Evolutionary conservation across 1,140 invertebrate genomes (phyloP), one percentile per base, ranked within the genome.

Genomic region (Hydropsyche tenuis): DNA sequence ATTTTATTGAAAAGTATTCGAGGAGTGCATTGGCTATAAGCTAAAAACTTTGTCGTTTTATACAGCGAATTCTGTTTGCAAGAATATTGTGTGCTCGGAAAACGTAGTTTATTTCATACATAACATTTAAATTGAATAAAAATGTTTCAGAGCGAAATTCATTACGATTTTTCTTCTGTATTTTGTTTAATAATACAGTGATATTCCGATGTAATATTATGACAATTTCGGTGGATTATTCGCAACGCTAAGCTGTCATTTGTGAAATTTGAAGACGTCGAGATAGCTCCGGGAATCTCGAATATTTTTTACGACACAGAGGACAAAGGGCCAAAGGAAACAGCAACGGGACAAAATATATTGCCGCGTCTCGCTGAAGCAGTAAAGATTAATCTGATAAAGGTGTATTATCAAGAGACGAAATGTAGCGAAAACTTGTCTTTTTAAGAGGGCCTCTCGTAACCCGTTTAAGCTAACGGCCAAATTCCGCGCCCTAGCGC

Each of bases 371-470:
- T 68, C 30, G 3, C 48, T 43, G 64, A 53, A 60, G 75, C 69
- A 74, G 71, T 77, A 77, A 77, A 77, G 75, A 77, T 77, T 60
- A 77, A 77, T 77, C 75, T 72, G 75, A 77, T 77, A 77, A 74
- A 73, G 66, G 73, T 77, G 70, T 76, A 73, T 76, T 73, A 76
- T 76, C 72, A 65, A 43, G 75, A 73, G 53, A 69, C 45, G 62
- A 73, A 53, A 69, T 73, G 74, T 76, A 66, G 64, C 37, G 72
- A 56, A 62, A 65, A 42, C 66, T 75, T 75, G 60, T 72, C 64
- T 70, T 70, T 37, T 69, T 66, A 37, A 69, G 70, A 23, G 70
- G 20, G 27, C 42, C 71, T 45, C 46, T 11, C 71, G 71, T 68
- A 68, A 53, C 46, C 66, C 46, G 48, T 70, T 56, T 56, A 56